Conservation (phyloP, 30 jellyfish, hydroid and myxozoan genomes). For the Rhopilema esculentum region DNA sequence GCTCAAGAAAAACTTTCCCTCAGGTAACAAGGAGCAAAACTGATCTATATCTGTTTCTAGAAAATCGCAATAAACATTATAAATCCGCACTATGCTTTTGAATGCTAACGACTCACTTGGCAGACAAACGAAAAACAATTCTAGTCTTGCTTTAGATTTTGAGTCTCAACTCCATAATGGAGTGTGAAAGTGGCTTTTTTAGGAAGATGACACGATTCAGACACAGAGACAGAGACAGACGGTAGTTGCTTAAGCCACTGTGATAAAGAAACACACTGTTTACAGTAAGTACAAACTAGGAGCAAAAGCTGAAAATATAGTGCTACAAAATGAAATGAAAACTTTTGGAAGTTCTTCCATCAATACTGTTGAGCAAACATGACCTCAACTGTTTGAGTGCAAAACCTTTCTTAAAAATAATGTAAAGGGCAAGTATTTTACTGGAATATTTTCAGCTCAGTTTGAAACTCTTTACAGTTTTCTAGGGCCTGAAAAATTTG, state of each 20-base stretch:
- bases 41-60: neutral
- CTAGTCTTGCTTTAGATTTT: conserved; percentile 34
- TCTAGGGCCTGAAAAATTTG: conserved; percentile 39
- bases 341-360: neutral
- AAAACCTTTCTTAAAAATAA: neutral
- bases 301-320: conserved; percentile 35
- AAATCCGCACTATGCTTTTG: neutral
- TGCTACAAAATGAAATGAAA: conserved; percentile 2
- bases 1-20: neutral
- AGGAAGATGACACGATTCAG: neutral
- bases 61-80: neutral
- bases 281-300: conserved; percentile 33
- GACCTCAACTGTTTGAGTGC: neutral
- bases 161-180: conserved; percentile 24
- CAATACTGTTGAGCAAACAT: neutral
- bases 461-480: conserved; percentile 13
- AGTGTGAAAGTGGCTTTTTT: conserved; percentile 29
- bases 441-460: conserved; percentile 19
- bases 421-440: conserved; percentile 19
- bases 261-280: conserved; percentile 34
- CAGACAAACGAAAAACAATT: neutral
- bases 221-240: neutral
- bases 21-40: conserved; percentile 17
- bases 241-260: neutral
- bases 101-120: neutral